Percentiles rank a stretch among this genome's conserved stretches.
phyloP scores from a whole-genome alignment of 1,140 invertebrate genomes.

The Drosophila lowei region DNA sequence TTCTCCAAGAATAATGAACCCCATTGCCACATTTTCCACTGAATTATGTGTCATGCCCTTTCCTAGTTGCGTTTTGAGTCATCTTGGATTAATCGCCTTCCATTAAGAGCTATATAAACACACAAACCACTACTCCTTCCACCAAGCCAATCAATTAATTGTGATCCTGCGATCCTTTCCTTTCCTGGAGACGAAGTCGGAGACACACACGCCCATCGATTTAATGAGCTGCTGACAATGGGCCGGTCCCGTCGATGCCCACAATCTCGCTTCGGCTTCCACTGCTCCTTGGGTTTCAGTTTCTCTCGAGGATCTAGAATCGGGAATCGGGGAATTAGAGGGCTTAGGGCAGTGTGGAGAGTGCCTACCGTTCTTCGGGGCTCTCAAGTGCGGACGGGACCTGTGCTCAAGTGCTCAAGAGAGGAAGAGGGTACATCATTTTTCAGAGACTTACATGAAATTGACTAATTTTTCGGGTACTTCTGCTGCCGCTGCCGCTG shows the following conservation, averaged over 20 bases:
- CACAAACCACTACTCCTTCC: not conserved
- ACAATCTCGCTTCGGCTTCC: constrained; percentile 38
- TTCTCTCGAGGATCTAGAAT: constrained; percentile 9
- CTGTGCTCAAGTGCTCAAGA: constrained; percentile 57
- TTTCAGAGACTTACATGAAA: constrained; percentile 75
- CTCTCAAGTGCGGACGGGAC: constrained; percentile 49
- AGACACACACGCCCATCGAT: constrained; percentile 43
- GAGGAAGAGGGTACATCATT: constrained; percentile 31
- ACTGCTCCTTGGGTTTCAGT: not conserved
- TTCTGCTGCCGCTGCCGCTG: constrained; percentile 23
- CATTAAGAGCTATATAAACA: constrained; percentile 59
- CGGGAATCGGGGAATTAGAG: constrained; percentile 38
- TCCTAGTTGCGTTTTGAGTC: constrained; percentile 27
- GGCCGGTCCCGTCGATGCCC: constrained; percentile 37
- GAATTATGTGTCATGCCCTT: constrained; percentile 8
- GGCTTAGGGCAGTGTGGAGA: constrained; percentile 3
- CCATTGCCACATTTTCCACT: not conserved
- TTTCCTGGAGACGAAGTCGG: constrained; percentile 5
- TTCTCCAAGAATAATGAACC: constrained; percentile 6
- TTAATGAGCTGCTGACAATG: constrained; percentile 67
- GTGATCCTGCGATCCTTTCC: constrained; percentile 45
- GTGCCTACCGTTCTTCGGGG: constrained; percentile 54
- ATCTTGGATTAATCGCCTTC: constrained; percentile 44
- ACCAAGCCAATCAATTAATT: constrained; percentile 54
- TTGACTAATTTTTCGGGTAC: constrained; percentile 76